phyloP scores from a whole-genome alignment of 2,888 invertebrate species.

The Fragum sueziense region DNA sequence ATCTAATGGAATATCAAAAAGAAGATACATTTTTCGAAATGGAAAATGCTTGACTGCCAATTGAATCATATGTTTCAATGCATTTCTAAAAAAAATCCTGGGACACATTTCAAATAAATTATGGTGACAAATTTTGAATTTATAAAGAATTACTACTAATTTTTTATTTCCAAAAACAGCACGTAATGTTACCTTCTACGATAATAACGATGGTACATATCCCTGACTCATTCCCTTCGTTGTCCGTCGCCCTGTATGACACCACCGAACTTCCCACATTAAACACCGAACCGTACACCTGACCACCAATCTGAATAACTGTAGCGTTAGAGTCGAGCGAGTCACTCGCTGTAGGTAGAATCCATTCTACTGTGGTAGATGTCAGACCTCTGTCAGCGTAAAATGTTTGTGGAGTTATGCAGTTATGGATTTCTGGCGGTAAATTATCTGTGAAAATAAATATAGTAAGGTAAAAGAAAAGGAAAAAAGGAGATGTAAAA shows the following conservation, averaged over 20 bases:
- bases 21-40: too few species aligned
- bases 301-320: constrained; percentile 23
- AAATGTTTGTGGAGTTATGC: constrained; percentile 28
- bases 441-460: constrained; percentile 14
- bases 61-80: too few species aligned
- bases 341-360: constrained; percentile 18
- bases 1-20: too few species aligned
- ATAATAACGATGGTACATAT: constrained; percentile 30
- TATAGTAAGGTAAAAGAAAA: too few species aligned
- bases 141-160: too few species aligned
- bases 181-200: constrained; percentile 15
- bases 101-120: too few species aligned
- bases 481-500: too few species aligned
- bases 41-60: too few species aligned
- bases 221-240: constrained; percentile 22
- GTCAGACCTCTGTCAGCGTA: constrained; percentile 22
- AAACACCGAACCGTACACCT: constrained; percentile 12
- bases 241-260: constrained; percentile 30
- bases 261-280: constrained; percentile 32
- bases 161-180: too few species aligned
- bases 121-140: too few species aligned
- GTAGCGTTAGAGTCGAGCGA: neutral
- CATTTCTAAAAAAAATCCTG: too few species aligned
- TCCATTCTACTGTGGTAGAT: constrained; percentile 23
- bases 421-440: constrained; percentile 18